Evolutionary conservation across 2,113 vertebrate species (phyloP), one percentile per base, ranked within the genome.

Genomic region (Catharus bicknelli): DNA sequence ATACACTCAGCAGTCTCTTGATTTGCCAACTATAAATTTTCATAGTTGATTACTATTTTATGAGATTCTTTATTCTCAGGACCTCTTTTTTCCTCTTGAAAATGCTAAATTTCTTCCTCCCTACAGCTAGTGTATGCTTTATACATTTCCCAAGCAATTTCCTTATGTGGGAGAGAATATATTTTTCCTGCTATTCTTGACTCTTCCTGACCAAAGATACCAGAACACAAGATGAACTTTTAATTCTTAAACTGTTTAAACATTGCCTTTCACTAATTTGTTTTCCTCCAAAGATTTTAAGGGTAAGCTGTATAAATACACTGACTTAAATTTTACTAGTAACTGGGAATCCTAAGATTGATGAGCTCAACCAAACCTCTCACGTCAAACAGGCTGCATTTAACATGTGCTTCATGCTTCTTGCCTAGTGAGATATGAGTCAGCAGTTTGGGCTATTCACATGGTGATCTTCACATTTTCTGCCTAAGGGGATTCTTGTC

Each of bases 1-100:
- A 34, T 69, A 43, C 68, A 83, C 92, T 88, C 93, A 76, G 83
- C 86, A 95, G 80, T 86, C 88, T 93, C 89, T 86, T 94, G 81
- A 90, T 97, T 94, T 94, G 87, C 94, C 90, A 95, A 90, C 93
- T 88, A 95, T 92, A 83, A 92, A 13, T 96, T 97, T 96, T 94
- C 92, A 94, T 95, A 94, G 91, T 84, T 82, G 92, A 93, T 96
- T 93, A 93, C 61, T 64, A 88, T 93, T 96, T 97, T 94, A 91
- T 93, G 90, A 92, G 83, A 87, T 88, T 73, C 72, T 96, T 94
- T 95, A 93, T 90, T 77, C 86, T 86, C 62, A 70, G 77, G 90
- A 97, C 79, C 64, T 85, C 81, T 88, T 96, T 76, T 90, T 90
- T 58, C 51, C 45, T 73, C 75, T 76, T 79, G 86, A 82, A 96